These are phyloP conservation scores for Pseudorasbora parva DNA, from an alignment of 2,113 vertebrate genomes.

Conservation along the genomic window DNA sequence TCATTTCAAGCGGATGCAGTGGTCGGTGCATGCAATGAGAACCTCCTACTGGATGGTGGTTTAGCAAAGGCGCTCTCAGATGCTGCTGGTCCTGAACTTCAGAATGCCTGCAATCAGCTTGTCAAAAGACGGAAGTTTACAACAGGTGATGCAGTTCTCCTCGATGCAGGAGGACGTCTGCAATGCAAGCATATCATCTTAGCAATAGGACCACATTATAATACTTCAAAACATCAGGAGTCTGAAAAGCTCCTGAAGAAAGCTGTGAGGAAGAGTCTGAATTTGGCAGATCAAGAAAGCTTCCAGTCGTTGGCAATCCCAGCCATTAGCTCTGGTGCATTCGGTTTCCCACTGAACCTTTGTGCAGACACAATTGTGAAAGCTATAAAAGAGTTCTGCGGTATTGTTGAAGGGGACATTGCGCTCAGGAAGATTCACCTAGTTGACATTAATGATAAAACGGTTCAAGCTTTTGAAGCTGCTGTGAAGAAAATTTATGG, in stretches of 20 bases:
- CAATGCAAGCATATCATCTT: conserved; percentile 81
- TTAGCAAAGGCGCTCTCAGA: conserved; percentile 71
- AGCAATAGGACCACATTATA: conserved; percentile 78
- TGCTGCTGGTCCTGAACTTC: conserved; percentile 81
- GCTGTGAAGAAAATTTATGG: conserved; percentile 58
- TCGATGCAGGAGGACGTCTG: conserved; percentile 73
- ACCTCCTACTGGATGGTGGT: conserved; percentile 69
- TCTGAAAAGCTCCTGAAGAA: conserved; percentile 63
- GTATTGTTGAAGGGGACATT: conserved; percentile 45
- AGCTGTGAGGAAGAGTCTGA: conserved; percentile 72
- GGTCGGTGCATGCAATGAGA: conserved; percentile 75
- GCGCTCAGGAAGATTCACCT: conserved; percentile 80
- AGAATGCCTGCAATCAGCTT: conserved; percentile 69
- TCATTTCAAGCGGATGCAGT: conserved; percentile 73
- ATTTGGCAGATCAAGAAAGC: conserved; percentile 64
- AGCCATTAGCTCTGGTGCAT: conserved; percentile 74
- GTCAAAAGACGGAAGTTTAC: conserved; percentile 47
- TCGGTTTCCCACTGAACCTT: conserved; percentile 72
- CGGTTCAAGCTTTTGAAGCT: conserved; percentile 64
- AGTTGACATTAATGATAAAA: conserved; percentile 69
- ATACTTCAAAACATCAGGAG: accelerated
- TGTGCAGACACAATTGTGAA: conserved; percentile 74
- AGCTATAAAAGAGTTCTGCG: conserved; percentile 76
- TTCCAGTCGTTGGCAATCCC: conserved; percentile 84
- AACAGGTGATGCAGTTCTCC: conserved; percentile 67